Conservation (phyloP, 2,797 vertebrate species). For the Lutjanus campechanus region DNA sequence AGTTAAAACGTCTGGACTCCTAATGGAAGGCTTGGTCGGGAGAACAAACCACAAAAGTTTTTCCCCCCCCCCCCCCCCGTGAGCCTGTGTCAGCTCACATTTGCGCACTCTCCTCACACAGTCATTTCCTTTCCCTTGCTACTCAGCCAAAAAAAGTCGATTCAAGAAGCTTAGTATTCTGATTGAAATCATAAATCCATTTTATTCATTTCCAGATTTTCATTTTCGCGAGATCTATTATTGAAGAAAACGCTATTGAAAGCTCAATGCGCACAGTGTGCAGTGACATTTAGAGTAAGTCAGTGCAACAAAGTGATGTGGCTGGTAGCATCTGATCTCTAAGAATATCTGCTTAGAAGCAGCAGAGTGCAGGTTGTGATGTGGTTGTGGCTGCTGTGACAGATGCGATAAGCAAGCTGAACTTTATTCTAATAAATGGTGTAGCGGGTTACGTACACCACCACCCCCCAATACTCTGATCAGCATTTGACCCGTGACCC, state of each 20-base stretch:
- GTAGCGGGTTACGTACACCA: slow-evolving; percentile 10
- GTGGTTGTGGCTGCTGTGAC: slow-evolving; percentile 20
- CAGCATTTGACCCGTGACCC: slow-evolving; percentile 70
- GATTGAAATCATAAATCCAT: slow-evolving; percentile 73
- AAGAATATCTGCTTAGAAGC: slow-evolving; percentile 22
- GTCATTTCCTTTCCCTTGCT: slow-evolving; percentile 46
- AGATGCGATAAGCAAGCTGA: slow-evolving; percentile 51
- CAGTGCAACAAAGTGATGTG: slow-evolving; percentile 27
- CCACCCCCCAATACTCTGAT: slow-evolving; percentile 61
- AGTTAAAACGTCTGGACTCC: slow-evolving; percentile 74
- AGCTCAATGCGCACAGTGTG: slow-evolving; percentile 40
- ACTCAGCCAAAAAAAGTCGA: slow-evolving; percentile 51
- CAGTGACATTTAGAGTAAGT: slow-evolving; percentile 61
- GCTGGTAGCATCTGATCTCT: slow-evolving; percentile 24
- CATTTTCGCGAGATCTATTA: slow-evolving; percentile 63
- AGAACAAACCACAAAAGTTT: slow-evolving; percentile 60
- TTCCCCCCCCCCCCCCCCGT: too few relatives aligned
- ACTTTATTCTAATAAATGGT: slow-evolving; percentile 53
- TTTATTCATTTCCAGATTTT: slow-evolving; percentile 68
- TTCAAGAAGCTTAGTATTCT: slow-evolving; percentile 56
- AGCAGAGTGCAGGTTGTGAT: slow-evolving; percentile 15
- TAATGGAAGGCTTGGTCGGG: slow-evolving; percentile 67
- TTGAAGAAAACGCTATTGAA: slow-evolving; percentile 36
- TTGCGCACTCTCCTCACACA: slow-evolving; percentile 36
- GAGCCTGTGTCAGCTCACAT: slow-evolving; percentile 48